Conservation (phyloP, 2,113 vertebrate species). For the Seriola aureovittata region DNA sequence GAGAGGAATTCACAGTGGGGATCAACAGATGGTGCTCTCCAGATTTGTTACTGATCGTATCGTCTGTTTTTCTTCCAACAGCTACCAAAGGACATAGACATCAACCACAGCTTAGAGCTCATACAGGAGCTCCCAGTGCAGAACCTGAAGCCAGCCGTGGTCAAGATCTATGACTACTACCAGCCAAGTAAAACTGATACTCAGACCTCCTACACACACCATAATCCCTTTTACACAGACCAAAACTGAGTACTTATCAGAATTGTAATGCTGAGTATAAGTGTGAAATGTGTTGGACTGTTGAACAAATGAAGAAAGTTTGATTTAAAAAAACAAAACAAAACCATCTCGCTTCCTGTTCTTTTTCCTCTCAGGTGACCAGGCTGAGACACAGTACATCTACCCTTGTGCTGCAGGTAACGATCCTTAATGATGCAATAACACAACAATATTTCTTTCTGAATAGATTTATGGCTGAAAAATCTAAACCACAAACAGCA, state of each 20-base stretch:
- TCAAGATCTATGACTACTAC: constrained; percentile 90
- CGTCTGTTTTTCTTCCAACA: constrained; percentile 39
- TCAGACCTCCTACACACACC: not conserved
- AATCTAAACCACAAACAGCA: not conserved
- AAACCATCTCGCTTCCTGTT: not conserved
- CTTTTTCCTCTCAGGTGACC: constrained; percentile 68
- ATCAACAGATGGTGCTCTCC: not conserved
- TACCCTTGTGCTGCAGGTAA: constrained; percentile 60
- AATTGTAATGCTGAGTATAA: not conserved
- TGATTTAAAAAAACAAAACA: not conserved
- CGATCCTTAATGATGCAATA: not conserved
- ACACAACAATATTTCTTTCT: not conserved
- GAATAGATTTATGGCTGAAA: not conserved
- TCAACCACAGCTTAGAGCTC: constrained; percentile 74
- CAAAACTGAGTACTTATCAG: not conserved
- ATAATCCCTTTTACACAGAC: not conserved
- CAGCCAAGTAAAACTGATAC: constrained; percentile 84
- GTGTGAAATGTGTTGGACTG: not conserved
- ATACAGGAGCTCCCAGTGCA: constrained; percentile 79
- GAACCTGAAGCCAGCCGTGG: constrained; percentile 86
- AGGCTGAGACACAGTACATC: constrained; percentile 72
- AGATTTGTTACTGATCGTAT: not conserved
- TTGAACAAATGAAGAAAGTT: not conserved
- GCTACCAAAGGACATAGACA: constrained; percentile 39
- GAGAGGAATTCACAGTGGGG: constrained; percentile 17